These are phyloP conservation scores for Eristalis tenax DNA, from an alignment of 2,888 invertebrate species.

Conservation along the genomic window DNA sequence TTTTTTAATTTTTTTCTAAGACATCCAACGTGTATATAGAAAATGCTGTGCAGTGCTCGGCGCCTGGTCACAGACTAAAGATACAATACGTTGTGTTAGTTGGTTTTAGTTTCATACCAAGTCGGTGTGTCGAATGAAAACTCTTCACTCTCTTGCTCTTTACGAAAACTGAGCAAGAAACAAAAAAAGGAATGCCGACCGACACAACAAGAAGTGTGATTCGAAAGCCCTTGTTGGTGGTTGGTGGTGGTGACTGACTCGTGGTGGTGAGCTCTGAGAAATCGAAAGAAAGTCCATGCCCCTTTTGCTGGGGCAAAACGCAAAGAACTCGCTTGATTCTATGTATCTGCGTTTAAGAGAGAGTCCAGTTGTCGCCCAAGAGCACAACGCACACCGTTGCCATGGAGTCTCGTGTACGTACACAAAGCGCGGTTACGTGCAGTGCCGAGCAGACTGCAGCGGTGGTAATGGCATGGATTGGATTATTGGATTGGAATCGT, in stretches of 20 bases:
- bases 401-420: neutral
- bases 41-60: constrained; percentile 76
- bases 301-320: neutral
- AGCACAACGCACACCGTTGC: constrained; percentile 10
- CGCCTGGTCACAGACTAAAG: constrained; percentile 77
- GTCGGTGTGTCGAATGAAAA: constrained; percentile 15
- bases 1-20: constrained; percentile 27
- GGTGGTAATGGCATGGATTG: constrained; percentile 10
- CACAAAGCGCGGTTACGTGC: neutral
- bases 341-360: constrained; percentile 24
- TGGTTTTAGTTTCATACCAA: constrained; percentile 43
- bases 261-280: neutral
- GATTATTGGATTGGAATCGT: constrained; percentile 3
- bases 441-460: neutral
- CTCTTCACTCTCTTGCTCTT: constrained; percentile 13
- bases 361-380: constrained; percentile 5
- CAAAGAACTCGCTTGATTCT: constrained; percentile 20
- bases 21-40: constrained; percentile 68
- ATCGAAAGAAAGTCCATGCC: constrained; percentile 1
- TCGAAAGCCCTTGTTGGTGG: constrained; percentile 9
- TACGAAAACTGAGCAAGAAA: neutral
- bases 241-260: neutral
- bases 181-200: neutral
- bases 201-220: neutral
- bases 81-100: constrained; percentile 51